Evolutionary conservation across 2,888 invertebrate genomes (phyloP).

Genomic region (Griposia aprilina): DNA sequence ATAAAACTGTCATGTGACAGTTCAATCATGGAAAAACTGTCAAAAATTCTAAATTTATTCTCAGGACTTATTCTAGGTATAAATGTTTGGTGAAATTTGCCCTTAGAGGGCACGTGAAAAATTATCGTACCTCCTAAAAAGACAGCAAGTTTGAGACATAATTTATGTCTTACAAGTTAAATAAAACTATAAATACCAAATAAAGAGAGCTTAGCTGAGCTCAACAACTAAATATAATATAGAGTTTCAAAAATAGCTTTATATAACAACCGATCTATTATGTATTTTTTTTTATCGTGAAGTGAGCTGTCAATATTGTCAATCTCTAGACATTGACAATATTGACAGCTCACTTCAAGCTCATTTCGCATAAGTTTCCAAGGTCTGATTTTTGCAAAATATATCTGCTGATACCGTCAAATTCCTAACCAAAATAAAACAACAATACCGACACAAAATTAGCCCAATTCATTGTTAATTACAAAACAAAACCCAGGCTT

Average conservation of each 20-base stretch:
- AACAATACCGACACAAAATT: slow-evolving; percentile 20
- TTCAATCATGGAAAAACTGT: too few relatives aligned
- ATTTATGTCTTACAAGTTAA: too few relatives aligned
- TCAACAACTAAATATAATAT: not conserved
- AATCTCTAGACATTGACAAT: too few relatives aligned
- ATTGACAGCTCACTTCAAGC: too few relatives aligned
- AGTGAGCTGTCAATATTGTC: too few relatives aligned
- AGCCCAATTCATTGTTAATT: slow-evolving; percentile 9
- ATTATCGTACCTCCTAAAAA: not conserved
- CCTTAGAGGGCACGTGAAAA: too few relatives aligned
- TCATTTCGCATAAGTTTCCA: too few relatives aligned
- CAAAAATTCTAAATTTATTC: too few relatives aligned
- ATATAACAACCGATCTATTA: not conserved
- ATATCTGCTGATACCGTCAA: not conserved
- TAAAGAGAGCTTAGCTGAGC: not conserved
- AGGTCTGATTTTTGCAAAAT: not conserved
- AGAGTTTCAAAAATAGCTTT: not conserved
- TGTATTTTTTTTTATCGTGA: too few relatives aligned
- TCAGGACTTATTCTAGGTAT: too few relatives aligned
- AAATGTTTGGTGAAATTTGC: too few relatives aligned
- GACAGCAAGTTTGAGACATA: not conserved
- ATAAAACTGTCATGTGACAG: too few relatives aligned
- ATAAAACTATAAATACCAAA: not conserved
- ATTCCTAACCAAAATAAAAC: not conserved
- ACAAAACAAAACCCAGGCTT: not conserved